Percentiles rank a stretch among this genome's conserved stretches.
Conservation (phyloP, 1,140 invertebrate genomes). For the Cephus cinctus region DNA sequence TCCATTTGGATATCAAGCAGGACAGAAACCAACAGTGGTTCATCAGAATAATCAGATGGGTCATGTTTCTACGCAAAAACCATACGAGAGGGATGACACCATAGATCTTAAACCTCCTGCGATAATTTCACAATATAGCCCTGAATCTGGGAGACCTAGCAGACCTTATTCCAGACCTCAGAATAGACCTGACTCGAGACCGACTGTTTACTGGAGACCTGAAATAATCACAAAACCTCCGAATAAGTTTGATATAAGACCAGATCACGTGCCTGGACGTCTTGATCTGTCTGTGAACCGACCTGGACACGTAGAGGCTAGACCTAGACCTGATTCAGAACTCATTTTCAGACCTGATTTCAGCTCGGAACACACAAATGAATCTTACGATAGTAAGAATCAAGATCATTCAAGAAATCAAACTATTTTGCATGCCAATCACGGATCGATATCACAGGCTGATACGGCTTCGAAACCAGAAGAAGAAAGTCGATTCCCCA, state of each 20-base stretch:
- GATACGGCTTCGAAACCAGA: neutral
- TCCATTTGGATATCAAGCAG: constrained; percentile 20
- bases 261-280: neutral
- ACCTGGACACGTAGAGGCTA: constrained; percentile 12
- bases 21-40: neutral
- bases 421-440: neutral
- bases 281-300: too few species aligned
- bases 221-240: constrained; percentile 25
- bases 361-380: constrained; percentile 1
- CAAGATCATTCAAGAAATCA: constrained; percentile 7
- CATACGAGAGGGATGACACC: constrained; percentile 28
- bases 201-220: constrained; percentile 16
- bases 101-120: constrained; percentile 40
- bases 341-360: too few species aligned
- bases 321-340: neutral
- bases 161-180: constrained; percentile 33
- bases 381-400: neutral
- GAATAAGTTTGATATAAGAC: too few species aligned
- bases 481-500: constrained; percentile 4
- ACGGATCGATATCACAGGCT: neutral
- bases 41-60: constrained; percentile 6
- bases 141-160: constrained; percentile 23
- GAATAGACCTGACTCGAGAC: constrained; percentile 18
- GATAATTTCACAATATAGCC: constrained; percentile 28
- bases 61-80: constrained; percentile 3